Evolutionary conservation across 2,888 invertebrate genomes (phyloP).

Genomic region (Cephus runcator): DNA sequence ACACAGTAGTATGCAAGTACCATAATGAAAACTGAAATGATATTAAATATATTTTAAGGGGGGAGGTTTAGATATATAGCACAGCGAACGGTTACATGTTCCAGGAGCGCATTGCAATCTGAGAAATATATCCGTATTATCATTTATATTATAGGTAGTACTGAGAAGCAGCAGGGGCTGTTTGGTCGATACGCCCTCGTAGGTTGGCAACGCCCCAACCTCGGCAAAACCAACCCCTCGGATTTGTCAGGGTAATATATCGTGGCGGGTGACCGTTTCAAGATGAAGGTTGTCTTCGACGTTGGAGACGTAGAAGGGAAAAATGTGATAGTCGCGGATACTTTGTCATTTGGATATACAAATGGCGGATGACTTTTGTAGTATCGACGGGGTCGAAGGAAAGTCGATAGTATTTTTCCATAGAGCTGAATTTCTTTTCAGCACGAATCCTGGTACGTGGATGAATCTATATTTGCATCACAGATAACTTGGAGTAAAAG

Average conservation of each 20-base stretch:
- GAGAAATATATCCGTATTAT: not conserved
- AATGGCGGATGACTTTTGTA: not conserved
- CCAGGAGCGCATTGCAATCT: not conserved
- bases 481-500: not conserved
- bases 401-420: not conserved
- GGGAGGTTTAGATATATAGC: not conserved
- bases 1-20: not conserved
- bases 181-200: constrained; percentile 58
- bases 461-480: not conserved
- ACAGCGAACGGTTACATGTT: not conserved
- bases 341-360: not conserved
- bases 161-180: constrained; percentile 33
- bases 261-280: not conserved
- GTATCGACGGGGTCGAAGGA: not conserved
- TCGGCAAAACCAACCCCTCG: constrained; percentile 2
- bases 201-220: constrained; percentile 54
- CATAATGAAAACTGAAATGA: not conserved
- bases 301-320: not conserved
- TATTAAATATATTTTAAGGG: not conserved
- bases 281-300: not conserved
- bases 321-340: not conserved
- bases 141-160: not conserved
- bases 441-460: not conserved
- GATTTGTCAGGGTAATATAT: constrained; percentile 18
- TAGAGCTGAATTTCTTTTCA: not conserved